Evolutionary conservation across 2,797 vertebrate genomes (phyloP).

Genomic region (Monodelphis domestica): DNA sequence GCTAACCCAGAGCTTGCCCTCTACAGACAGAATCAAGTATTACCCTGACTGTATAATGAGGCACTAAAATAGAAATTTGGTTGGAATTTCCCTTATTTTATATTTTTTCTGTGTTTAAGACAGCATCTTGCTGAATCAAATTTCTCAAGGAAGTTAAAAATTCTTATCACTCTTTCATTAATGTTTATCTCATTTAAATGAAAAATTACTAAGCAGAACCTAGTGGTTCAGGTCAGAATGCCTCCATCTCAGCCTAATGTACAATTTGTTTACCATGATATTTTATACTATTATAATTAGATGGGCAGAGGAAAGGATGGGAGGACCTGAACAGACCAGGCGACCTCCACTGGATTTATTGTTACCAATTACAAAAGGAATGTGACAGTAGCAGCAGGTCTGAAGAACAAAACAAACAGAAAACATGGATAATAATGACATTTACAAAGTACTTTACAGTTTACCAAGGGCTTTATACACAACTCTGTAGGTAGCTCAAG

Average conservation of each 20-base stretch:
- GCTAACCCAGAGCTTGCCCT: background rate
- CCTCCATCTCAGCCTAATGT: background rate
- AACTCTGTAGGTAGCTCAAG: background rate
- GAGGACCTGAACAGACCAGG: background rate
- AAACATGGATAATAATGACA: background rate
- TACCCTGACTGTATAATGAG: background rate
- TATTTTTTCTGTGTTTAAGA: rapidly evolving
- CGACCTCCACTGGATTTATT: background rate
- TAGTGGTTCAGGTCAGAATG: background rate
- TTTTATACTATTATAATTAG: background rate
- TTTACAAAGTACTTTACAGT: background rate
- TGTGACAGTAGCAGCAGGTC: background rate
- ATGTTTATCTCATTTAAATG: background rate
- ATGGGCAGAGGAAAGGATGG: background rate
- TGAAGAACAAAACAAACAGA: too few species aligned
- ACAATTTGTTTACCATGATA: background rate
- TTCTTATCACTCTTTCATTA: background rate
- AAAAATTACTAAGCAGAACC: background rate
- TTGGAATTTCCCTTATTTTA: background rate
- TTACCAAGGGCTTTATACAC: background rate
- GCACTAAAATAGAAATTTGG: background rate
- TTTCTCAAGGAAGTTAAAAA: background rate
- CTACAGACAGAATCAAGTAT: background rate
- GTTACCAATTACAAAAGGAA: background rate
- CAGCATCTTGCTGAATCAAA: background rate